Conservation (phyloP, 2,888 invertebrate genomes). For the Callyntrura sp. region DNA sequence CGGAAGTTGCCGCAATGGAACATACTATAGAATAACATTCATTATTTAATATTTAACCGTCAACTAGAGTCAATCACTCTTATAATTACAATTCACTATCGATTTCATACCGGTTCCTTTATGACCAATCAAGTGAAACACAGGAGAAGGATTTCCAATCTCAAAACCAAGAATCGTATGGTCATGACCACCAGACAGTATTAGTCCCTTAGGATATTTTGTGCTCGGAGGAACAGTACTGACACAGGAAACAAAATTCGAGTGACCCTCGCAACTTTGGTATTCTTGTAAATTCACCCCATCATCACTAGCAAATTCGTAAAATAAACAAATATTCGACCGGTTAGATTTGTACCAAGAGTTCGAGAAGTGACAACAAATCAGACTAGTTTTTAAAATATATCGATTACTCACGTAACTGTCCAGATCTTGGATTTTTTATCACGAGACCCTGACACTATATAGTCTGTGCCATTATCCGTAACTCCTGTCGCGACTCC, state of each 20-base stretch:
- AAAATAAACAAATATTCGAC: no score
- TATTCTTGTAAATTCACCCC: constrained; percentile 85
- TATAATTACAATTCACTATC: not conserved
- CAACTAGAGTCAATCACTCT: not conserved
- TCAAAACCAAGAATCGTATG: constrained; percentile 92
- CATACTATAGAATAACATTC: constrained; percentile 85
- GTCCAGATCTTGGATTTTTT: constrained; percentile 95
- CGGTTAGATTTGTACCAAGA: no score
- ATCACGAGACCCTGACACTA: constrained; percentile 96
- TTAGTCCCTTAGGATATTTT: constrained; percentile 91
- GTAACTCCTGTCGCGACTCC: constrained; percentile 87
- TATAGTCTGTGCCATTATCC: constrained; percentile 88
- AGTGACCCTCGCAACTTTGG: constrained; percentile 91
- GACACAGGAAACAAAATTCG: constrained; percentile 94
- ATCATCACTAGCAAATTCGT: constrained; percentile 73
- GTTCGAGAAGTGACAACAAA: no score
- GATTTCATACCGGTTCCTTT: constrained; percentile 88
- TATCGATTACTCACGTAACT: constrained; percentile 87
- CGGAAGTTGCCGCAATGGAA: constrained; percentile 85
- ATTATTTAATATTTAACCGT: not conserved
- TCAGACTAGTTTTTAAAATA: no score
- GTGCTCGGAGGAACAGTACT: constrained; percentile 91
- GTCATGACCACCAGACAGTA: constrained; percentile 96
- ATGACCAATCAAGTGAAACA: constrained; percentile 91
- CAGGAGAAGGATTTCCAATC: constrained; percentile 89